Base-by-base conservation (phyloP, 1,140 invertebrate species). In the Zophobas atratus region DNA sequence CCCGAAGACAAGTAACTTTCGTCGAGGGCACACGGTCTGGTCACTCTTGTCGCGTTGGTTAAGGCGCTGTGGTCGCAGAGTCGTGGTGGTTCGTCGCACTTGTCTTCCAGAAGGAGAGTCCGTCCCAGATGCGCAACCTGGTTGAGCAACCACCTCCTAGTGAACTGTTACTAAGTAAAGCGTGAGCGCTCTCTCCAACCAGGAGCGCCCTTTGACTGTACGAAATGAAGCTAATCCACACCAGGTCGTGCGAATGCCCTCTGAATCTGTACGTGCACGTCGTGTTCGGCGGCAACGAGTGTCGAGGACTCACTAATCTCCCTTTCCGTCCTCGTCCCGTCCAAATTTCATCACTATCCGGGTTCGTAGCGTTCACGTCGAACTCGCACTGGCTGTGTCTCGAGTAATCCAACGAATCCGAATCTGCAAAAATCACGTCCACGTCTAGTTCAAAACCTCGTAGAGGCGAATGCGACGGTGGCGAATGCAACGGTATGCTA, bases 181-280 rank as follows among this genome's bases (percentile, higher is more conserved):
- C 82, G 39, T 84, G 84, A 1, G 82, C 82, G 77, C 79, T 84
- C 71, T 86, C 85, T 2, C 85, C 84, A 6, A 89, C 90, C 80
- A 89, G 89, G 60, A 93, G 85, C 75, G 93, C 92, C 79, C 92
- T 90, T 78, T 94, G 93, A 60, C 92, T 92, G 86, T 95, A 96
- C 67, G 93, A 95, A 57, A 94, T 90, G 84, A 96, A 97, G 84
- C 95, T 96, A 48, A 97, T 88, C 95, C 96, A 97, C 32, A 97
- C 92, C 36, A 93, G 88, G 83, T 97, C 95, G 60, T 91, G 92
- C 34, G 91, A 89, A 63, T 91, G 90, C 20, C 95, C 95, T 80
- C 92, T 90, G 83, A 97, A 95, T 77, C 92, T 93, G 90, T 95
- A 97, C 20, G 92, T 93, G 87, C 95, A 97, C 6, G 94, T 96